Conservation (phyloP, 2,797 vertebrate species). For the Amazona finschi region DNA sequence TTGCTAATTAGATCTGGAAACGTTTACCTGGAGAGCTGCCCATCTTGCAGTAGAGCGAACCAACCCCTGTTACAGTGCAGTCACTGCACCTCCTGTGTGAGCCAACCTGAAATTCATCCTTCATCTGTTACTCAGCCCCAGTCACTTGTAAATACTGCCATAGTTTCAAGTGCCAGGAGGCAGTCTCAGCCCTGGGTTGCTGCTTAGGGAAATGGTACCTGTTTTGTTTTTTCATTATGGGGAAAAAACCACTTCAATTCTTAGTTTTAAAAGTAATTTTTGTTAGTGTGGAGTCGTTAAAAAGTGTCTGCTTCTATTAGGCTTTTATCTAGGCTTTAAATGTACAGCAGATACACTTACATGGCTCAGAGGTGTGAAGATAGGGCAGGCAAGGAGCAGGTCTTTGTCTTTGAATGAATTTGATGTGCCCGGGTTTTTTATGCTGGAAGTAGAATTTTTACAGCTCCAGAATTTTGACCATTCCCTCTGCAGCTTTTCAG, state of each 20-base stretch:
- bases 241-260: background rate
- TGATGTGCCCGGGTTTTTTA: background rate
- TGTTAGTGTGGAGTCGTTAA: background rate
- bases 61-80: background rate
- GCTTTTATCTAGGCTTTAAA: background rate
- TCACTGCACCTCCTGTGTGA: background rate
- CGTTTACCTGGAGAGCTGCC: background rate
- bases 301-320: background rate
- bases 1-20: background rate
- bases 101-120: background rate
- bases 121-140: background rate
- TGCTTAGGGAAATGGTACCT: background rate
- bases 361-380: background rate
- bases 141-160: background rate
- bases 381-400: background rate
- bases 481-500: background rate
- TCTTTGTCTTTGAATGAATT: background rate
- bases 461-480: background rate
- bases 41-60: background rate
- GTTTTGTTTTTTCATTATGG: background rate
- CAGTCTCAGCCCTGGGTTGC: background rate
- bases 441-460: background rate
- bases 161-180: background rate
- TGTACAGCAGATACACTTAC: background rate
- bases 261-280: background rate